A percentile compares a stretch with the other conserved stretches of the same genome.
Conservation (phyloP, 2,797 vertebrate species). For the Chrosomus eos region DNA sequence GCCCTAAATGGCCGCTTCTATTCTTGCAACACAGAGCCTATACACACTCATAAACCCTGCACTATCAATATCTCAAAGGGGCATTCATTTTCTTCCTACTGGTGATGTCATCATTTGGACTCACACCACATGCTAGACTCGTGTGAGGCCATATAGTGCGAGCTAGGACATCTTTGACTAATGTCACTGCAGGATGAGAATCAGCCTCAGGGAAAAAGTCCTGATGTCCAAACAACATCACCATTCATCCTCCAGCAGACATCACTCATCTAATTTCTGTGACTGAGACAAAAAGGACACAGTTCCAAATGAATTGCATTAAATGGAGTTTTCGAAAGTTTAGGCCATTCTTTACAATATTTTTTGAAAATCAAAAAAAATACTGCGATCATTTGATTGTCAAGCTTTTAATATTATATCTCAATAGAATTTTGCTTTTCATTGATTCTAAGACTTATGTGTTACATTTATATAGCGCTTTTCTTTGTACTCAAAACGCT, state of each 20-base stretch:
- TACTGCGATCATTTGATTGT: background rate
- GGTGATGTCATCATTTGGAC: conserved; percentile 56
- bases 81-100: conserved; percentile 61
- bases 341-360: background rate
- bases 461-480: no score
- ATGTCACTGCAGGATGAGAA: conserved; percentile 65
- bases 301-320: conserved; percentile 45
- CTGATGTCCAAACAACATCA: conserved; percentile 62
- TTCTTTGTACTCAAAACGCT: no score
- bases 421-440: background rate
- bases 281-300: conserved; percentile 50
- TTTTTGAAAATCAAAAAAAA: no score
- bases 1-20: conserved; percentile 51
- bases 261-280: conserved; percentile 56
- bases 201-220: conserved; percentile 67
- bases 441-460: background rate
- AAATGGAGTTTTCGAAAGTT: background rate
- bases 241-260: conserved; percentile 55
- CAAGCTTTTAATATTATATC: background rate
- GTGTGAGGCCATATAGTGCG: conserved; percentile 62
- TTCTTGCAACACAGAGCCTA: conserved; percentile 54
- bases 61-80: conserved; percentile 65
- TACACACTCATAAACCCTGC: conserved; percentile 54
- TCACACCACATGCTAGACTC: conserved; percentile 45
- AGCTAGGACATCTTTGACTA: conserved; percentile 71